Base-by-base conservation (phyloP, 1,140 invertebrate species). In the Drosophila fuyamai region DNA sequence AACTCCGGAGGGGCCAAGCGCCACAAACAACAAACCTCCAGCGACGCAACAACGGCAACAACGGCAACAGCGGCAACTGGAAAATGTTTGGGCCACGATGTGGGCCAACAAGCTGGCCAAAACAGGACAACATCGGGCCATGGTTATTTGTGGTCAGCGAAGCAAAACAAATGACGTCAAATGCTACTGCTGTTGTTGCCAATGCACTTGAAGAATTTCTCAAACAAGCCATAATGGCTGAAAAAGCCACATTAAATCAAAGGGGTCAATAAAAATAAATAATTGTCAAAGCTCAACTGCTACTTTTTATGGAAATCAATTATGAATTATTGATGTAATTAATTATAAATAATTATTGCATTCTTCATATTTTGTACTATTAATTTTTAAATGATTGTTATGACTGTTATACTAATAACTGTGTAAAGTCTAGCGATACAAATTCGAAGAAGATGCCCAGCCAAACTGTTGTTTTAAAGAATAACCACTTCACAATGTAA, bases 61-160 rank as follows among this genome's bases (percentile, higher is more conserved):
- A n/a, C n/a, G n/a, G 50, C 14, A 7, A 32, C 40, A 10, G 12
- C 14, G 55, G 57, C 59, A 16, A 66, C 44, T 65, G 63, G 36
- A 67, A 67, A 67, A 67, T 67, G 36, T 47, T 67, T 47, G 60
- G 60, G 29, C 60, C 65, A 68, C 47, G 41, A 68, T 27, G 36
- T 50, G 36, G 46, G 38, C 36, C 65, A 44, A 47, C 65, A 14
- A 46, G 38, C 59, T 44, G 65, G 38, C 61, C 61, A 40, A 40
- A 66, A 68, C 29, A 53, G 46, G 82, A 86, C 47, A 68, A 66
- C 36, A 66, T 32, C 82, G 81, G 75, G 80, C 82, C 78, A 82
- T 72, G 78, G 78, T 86, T 86, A 85, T 86, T 86, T 86, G 82
- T 86, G 82, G 82, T 71, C 82, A 86, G 82, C 82, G 78, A 86